phyloP scores from a whole-genome alignment of 2,797 vertebrate species.

The Hippoglossus hippoglossus region DNA sequence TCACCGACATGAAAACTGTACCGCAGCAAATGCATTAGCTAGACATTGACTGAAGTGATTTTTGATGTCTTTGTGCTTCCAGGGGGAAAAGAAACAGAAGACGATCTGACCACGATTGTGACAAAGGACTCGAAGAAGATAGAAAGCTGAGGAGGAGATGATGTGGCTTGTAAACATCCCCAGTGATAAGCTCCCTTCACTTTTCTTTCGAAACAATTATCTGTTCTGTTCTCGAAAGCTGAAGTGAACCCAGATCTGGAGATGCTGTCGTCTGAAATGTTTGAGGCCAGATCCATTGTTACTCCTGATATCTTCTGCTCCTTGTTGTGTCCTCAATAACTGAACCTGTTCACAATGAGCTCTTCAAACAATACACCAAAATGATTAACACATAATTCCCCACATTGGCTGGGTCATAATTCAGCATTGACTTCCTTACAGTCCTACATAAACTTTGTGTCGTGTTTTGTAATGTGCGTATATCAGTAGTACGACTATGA shows the following conservation, averaged over 20 bases:
- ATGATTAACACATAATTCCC: background rate
- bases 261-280: background rate
- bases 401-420: background rate
- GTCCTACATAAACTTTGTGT: background rate
- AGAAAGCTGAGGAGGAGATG: background rate
- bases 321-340: conserved; percentile 1
- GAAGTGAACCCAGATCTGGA: background rate
- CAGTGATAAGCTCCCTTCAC: background rate
- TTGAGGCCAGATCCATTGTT: background rate
- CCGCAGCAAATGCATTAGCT: background rate
- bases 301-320: background rate
- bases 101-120: conserved; percentile 58
- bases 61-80: conserved; percentile 29
- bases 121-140: conserved; percentile 32
- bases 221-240: background rate
- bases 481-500: background rate
- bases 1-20: background rate
- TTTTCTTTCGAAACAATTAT: background rate
- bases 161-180: background rate
- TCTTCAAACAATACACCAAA: background rate
- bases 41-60: background rate
- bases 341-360: too few species aligned
- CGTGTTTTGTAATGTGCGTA: background rate
- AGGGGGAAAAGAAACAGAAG: conserved; percentile 51
- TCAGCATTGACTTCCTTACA: background rate